phyloP scores from a whole-genome alignment of 2,797 vertebrate genomes.

The Danio tinwini region DNA sequence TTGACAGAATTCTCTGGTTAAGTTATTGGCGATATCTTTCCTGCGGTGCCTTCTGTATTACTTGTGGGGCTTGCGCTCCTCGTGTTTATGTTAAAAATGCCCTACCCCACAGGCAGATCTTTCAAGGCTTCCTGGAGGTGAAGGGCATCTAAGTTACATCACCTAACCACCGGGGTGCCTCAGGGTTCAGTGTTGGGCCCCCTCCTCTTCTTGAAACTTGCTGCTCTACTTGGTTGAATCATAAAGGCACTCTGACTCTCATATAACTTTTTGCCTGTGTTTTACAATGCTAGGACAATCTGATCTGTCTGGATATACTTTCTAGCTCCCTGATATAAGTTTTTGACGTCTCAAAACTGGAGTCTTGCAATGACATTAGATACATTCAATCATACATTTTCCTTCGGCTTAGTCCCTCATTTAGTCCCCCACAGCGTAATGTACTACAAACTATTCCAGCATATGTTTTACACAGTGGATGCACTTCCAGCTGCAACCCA shows the following conservation, averaged over 20 bases:
- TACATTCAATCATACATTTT: too few species aligned
- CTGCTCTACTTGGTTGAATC: neutral
- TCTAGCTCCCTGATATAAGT: neutral
- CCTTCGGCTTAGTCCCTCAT: too few species aligned
- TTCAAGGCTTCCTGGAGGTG: slow-evolving; percentile 30
- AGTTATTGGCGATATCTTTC: slow-evolving; percentile 11
- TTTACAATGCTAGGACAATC: neutral
- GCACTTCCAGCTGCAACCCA: too few species aligned
- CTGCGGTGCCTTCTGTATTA: neutral
- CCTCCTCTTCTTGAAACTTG: neutral
- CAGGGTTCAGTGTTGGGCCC: slow-evolving; percentile 14
- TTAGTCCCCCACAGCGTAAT: too few species aligned
- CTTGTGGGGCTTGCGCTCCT: neutral
- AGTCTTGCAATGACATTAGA: neutral
- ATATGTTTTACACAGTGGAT: too few species aligned
- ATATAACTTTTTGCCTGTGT: neutral
- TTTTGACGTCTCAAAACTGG: neutral
- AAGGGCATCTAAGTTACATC: slow-evolving; percentile 23
- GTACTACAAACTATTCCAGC: too few species aligned
- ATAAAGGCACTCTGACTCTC: neutral
- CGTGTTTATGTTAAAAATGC: slow-evolving; percentile 26
- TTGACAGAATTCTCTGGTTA: slow-evolving; percentile 17
- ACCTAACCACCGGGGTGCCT: slow-evolving; percentile 24
- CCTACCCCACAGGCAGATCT: slow-evolving; percentile 22
- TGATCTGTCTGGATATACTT: slow-evolving; percentile 2